Conservation (phyloP, 1,140 invertebrate genomes). For the Bombyx mori region DNA sequence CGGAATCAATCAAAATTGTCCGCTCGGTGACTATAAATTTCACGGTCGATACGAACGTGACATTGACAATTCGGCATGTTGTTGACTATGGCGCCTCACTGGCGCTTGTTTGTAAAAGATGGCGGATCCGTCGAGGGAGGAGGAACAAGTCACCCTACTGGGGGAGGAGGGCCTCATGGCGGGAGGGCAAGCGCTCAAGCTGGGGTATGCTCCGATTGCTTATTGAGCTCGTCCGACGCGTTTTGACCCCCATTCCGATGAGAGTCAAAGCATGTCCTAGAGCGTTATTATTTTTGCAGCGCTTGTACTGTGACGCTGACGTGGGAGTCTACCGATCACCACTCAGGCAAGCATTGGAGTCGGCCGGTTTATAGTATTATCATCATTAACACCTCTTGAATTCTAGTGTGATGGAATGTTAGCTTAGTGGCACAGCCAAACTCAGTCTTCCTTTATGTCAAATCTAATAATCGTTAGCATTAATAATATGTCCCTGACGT, state of each 20-base stretch:
- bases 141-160: conserved; percentile 94
- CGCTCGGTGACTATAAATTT: conserved; percentile 1
- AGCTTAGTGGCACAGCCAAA: conserved; percentile 53
- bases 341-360: conserved; percentile 81
- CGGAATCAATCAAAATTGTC: conserved; percentile 2
- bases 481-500: conserved; percentile 27
- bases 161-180: conserved; percentile 94
- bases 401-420: conserved; percentile 65
- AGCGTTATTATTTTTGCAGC: conserved; percentile 77
- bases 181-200: conserved; percentile 93
- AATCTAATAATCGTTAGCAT: conserved; percentile 40
- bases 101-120: conserved; percentile 78
- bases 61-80: conserved; percentile 37
- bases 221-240: conserved; percentile 43
- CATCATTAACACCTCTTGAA: conserved; percentile 63
- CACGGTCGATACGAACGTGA: conserved; percentile 28
- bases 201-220: conserved; percentile 76
- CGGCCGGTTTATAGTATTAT: conserved; percentile 68
- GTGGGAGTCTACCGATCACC: conserved; percentile 79
- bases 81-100: conserved; percentile 60
- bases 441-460: conserved; percentile 24
- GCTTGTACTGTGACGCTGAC: conserved; percentile 80
- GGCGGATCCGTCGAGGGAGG: conserved; percentile 91
- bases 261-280: conserved; percentile 59
- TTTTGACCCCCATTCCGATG: conserved; percentile 36